Percentiles rank a stretch among this genome's conserved stretches.
Evolutionary conservation across 2,888 invertebrate genomes (phyloP).

Genomic region (Drosophila nr. fundita): DNA sequence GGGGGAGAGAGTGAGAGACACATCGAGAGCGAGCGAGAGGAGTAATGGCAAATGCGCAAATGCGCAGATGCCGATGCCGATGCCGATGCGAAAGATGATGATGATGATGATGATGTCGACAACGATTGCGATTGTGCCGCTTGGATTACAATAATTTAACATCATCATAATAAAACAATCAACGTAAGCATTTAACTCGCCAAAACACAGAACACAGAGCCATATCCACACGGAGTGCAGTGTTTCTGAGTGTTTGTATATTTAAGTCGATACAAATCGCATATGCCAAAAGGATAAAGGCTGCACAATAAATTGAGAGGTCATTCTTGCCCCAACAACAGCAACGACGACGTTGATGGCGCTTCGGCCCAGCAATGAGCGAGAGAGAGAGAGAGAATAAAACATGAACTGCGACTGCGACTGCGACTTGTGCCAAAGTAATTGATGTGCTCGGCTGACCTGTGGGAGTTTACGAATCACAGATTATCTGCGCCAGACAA

Average conservation of each 20-base stretch:
- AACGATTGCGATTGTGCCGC: constrained; percentile 81
- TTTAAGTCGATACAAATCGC: constrained; percentile 80
- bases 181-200: constrained; percentile 77
- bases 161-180: constrained; percentile 84
- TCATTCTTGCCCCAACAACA: constrained; percentile 71
- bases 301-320: constrained; percentile 79
- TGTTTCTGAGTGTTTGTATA: constrained; percentile 38
- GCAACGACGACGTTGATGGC: constrained; percentile 45
- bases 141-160: constrained; percentile 84
- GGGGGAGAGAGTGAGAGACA: neutral
- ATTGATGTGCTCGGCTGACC: constrained; percentile 84
- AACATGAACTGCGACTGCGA: constrained; percentile 24
- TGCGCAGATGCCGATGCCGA: constrained; percentile 32
- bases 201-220: constrained; percentile 33
- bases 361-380: constrained; percentile 40
- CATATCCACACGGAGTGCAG: neutral
- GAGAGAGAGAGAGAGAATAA: neutral
- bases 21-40: neutral
- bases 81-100: constrained; percentile 48
- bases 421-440: constrained; percentile 82
- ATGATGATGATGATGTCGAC: constrained; percentile 77
- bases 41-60: constrained; percentile 18
- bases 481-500: constrained; percentile 83
- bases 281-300: constrained; percentile 79
- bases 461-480: constrained; percentile 83